Evolutionary conservation across 2,888 invertebrate genomes (phyloP).

Genomic region (Teleiodes luculella): DNA sequence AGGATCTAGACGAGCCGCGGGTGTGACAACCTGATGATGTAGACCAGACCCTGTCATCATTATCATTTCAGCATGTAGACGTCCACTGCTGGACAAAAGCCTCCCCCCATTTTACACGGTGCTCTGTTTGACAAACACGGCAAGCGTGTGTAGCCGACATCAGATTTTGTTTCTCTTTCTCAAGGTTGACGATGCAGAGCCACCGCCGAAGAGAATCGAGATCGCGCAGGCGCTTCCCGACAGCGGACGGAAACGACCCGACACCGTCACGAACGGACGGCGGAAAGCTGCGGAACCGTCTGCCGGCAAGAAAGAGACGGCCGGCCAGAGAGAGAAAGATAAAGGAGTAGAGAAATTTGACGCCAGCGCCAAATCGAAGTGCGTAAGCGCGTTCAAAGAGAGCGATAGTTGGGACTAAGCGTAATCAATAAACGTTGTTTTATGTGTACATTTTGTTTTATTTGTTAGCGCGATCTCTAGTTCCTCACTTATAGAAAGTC

Average conservation of each 20-base stretch:
- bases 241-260: constrained; percentile 27
- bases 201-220: constrained; percentile 50
- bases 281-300: constrained; percentile 26
- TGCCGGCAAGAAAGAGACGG: constrained; percentile 17
- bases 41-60: neutral
- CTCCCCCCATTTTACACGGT: too few species aligned
- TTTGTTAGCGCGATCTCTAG: too few species aligned
- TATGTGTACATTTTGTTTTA: constrained; percentile 9
- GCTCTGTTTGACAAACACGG: too few species aligned
- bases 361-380: constrained; percentile 38
- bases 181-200: constrained; percentile 55
- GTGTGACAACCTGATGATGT: neutral
- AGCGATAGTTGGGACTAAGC: constrained; percentile 66
- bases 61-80: too few species aligned
- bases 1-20: too few species aligned
- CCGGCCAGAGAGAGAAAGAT: constrained; percentile 22
- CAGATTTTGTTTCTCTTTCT: too few species aligned
- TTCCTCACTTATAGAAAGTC: too few species aligned
- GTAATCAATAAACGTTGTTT: constrained; percentile 29
- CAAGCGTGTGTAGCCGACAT: too few species aligned
- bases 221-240: constrained; percentile 29
- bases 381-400: constrained; percentile 62
- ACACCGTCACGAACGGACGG: constrained; percentile 37
- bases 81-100: too few species aligned
- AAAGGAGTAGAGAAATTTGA: constrained; percentile 44